Evolutionary conservation across 2,113 vertebrate genomes (phyloP).

Genomic region (Tetraodon nigroviridis): DNA sequence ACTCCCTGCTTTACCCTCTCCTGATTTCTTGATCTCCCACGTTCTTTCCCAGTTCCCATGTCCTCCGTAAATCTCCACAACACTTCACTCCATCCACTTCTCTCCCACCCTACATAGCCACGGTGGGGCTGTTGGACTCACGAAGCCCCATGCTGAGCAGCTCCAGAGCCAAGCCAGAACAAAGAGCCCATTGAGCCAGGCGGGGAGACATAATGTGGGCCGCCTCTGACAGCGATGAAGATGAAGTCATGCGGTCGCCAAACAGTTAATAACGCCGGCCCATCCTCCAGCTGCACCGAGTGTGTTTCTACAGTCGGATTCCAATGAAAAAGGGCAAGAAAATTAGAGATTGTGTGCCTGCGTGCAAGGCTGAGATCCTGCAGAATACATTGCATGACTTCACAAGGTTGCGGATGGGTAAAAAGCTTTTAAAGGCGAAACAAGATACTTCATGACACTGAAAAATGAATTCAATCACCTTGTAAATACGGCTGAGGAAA

Average conservation of each 20-base stretch:
- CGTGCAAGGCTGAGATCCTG: constrained; percentile 23
- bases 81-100: constrained; percentile 27
- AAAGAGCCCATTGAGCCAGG: constrained; percentile 73
- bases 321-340: constrained; percentile 27
- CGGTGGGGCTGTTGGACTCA: constrained; percentile 59
- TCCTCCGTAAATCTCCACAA: constrained; percentile 44
- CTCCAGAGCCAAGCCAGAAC: constrained; percentile 70
- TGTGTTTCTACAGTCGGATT: constrained; percentile 24
- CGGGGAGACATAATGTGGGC: constrained; percentile 67
- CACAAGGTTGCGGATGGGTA: constrained; percentile 40
- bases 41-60: constrained; percentile 37
- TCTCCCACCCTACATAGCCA: constrained; percentile 33
- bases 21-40: constrained; percentile 15
- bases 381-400: constrained; percentile 28
- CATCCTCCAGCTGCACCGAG: constrained; percentile 48
- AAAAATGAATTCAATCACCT: constrained; percentile 61
- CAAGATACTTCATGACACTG: constrained; percentile 57
- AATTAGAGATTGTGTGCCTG: constrained; percentile 35
- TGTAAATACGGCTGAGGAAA: constrained; percentile 55
- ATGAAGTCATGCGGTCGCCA: constrained; percentile 74
- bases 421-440: constrained; percentile 64
- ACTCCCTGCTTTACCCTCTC: constrained; percentile 22
- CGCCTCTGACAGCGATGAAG: constrained; percentile 61
- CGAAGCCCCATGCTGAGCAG: constrained; percentile 68
- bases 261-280: constrained; percentile 66